These are phyloP conservation scores for Megalopta genalis DNA, from an alignment of 1,140 invertebrate genomes.

Conservation along the genomic window DNA sequence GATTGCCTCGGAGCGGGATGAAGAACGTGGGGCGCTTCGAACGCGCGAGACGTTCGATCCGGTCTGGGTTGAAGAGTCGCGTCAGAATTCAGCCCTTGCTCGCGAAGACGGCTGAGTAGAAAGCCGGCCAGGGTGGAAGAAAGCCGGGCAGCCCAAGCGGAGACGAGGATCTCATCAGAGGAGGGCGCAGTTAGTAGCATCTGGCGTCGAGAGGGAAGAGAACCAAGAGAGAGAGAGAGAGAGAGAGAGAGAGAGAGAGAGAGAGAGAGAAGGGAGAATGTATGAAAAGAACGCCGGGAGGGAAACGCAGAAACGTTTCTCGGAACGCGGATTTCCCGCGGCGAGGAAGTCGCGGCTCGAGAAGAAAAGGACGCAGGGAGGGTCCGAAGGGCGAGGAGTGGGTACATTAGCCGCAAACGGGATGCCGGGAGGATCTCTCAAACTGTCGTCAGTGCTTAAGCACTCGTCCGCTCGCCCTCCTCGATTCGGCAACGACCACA, in stretches of 20 bases:
- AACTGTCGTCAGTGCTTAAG: conserved; percentile 71
- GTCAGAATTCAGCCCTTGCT: conserved; percentile 34
- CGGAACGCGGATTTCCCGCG: conserved; percentile 30
- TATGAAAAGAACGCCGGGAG: background rate
- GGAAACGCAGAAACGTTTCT: conserved; percentile 28
- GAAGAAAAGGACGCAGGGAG: conserved; percentile 18
- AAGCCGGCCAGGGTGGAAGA: background rate
- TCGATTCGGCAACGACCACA: conserved; percentile 44
- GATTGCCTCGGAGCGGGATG: too few species aligned
- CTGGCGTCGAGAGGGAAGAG: conserved; percentile 58
- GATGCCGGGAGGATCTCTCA: conserved; percentile 61
- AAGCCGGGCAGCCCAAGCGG: conserved; percentile 18
- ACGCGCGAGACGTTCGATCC: conserved; percentile 26
- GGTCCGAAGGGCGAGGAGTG: conserved; percentile 14
- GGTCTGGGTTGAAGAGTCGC: background rate
- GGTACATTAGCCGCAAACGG: conserved; percentile 66
- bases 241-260: background rate
- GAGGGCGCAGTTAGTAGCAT: conserved; percentile 66
- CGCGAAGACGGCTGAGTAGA: conserved; percentile 43
- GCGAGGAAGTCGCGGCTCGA: conserved; percentile 22
- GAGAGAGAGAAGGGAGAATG: conserved; percentile 9
- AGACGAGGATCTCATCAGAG: conserved; percentile 55
- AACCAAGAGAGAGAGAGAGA: background rate
- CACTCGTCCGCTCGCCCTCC: conserved; percentile 16
- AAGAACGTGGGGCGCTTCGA: background rate